Evolutionary conservation across 2,888 invertebrate species (phyloP).

Genomic region (Perizoma flavofasciatum): DNA sequence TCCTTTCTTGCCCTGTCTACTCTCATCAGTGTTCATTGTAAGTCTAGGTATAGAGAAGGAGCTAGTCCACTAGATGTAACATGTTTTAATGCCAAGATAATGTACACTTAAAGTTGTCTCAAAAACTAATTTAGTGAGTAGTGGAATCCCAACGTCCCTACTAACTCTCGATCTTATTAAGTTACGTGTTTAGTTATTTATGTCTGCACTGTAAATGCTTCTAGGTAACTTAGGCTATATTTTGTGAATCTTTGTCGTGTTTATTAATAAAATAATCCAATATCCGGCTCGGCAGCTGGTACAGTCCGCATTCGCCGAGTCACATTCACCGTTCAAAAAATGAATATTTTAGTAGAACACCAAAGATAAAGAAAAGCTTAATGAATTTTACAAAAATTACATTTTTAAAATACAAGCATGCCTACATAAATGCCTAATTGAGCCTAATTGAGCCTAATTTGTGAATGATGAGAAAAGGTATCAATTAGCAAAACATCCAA

Average conservation of each 20-base stretch:
- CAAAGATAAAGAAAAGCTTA: neutral
- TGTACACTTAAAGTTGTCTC: constrained; percentile 51
- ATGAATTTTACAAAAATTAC: too few relatives aligned
- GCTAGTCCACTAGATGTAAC: constrained; percentile 74
- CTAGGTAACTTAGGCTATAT: constrained; percentile 1
- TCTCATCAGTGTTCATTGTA: constrained; percentile 19
- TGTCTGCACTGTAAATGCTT: constrained; percentile 14
- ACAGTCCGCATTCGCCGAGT: neutral
- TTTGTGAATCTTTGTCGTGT: neutral
- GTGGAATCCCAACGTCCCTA: constrained; percentile 47
- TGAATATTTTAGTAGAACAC: neutral
- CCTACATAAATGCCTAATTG: too few relatives aligned
- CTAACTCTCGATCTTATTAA: constrained; percentile 36
- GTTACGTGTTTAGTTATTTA: constrained; percentile 9
- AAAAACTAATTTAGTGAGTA: constrained; percentile 54
- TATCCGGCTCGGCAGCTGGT: neutral
- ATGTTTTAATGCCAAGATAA: constrained; percentile 66
- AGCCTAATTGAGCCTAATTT: too few relatives aligned
- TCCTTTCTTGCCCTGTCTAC: constrained; percentile 1
- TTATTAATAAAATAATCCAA: neutral
- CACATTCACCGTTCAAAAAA: neutral
- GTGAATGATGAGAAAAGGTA: too few relatives aligned
- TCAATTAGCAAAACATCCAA: too few relatives aligned
- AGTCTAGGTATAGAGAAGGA: constrained; percentile 69
- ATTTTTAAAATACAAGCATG: too few relatives aligned